These are phyloP conservation scores for Diabrotica virgifera DNA, from an alignment of 1,140 invertebrate genomes.

Conservation along the genomic window DNA sequence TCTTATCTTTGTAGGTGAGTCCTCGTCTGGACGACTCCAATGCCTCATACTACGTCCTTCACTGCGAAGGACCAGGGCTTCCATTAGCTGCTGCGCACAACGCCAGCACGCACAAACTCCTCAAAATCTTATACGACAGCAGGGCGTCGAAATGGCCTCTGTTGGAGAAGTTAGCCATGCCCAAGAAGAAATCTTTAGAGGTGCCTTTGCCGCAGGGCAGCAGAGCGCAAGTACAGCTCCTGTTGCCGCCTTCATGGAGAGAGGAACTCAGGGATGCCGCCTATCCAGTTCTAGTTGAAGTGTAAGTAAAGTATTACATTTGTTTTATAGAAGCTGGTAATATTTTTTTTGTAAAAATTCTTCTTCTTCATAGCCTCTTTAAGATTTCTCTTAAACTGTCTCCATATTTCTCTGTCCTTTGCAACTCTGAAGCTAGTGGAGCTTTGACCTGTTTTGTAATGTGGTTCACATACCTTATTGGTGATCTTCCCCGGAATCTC, in stretches of 20 bases:
- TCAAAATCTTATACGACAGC: slow-evolving; percentile 72
- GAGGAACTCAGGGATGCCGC: slow-evolving; percentile 79
- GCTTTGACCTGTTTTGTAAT: no score
- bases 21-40: slow-evolving; percentile 41
- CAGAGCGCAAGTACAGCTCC: slow-evolving; percentile 71
- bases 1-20: slow-evolving; percentile 11
- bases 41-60: slow-evolving; percentile 70
- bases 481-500: no score
- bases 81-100: slow-evolving; percentile 75
- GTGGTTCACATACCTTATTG: no score
- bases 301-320: slow-evolving; percentile 54
- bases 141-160: slow-evolving; percentile 61
- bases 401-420: no score
- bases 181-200: slow-evolving; percentile 71
- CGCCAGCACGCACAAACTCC: slow-evolving; percentile 65
- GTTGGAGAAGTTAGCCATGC: slow-evolving; percentile 68
- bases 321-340: no score
- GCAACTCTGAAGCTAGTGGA: no score
- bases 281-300: slow-evolving; percentile 80
- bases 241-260: slow-evolving; percentile 79
- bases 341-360: no score
- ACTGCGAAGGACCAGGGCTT: slow-evolving; percentile 75
- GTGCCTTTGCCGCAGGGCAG: slow-evolving; percentile 74
- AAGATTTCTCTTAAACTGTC: no score
- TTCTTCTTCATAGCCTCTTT: no score